These are phyloP conservation scores for Parambassis ranga DNA, from an alignment of 2,797 vertebrate genomes.

Conservation along the genomic window DNA sequence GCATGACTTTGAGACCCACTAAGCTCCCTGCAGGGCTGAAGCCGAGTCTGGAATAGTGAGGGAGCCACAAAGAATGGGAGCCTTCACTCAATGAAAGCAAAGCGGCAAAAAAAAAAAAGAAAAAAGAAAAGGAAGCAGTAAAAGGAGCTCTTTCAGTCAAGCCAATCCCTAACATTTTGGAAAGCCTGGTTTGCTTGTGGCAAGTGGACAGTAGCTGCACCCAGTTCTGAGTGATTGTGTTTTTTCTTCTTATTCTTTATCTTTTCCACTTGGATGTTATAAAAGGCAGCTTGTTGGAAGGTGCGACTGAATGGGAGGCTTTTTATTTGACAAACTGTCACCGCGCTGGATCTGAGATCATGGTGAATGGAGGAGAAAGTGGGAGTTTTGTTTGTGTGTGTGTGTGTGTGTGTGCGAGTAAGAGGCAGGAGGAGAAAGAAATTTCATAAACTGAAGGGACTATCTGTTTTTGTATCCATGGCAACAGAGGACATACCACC, in stretches of 20 bases:
- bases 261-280: constrained; percentile 47
- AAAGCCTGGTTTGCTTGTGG: constrained; percentile 48
- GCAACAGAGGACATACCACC: constrained; percentile 68
- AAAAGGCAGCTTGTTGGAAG: constrained; percentile 58
- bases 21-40: constrained; percentile 48
- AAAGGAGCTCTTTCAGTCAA: constrained; percentile 58
- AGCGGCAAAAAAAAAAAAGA: constrained; percentile 21
- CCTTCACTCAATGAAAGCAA: constrained; percentile 64
- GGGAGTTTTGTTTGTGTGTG: background rate
- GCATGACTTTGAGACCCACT: constrained; percentile 59
- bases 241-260: constrained; percentile 40
- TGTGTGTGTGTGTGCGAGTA: background rate
- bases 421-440: constrained; percentile 14
- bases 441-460: constrained; percentile 52
- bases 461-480: constrained; percentile 70
- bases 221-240: constrained; percentile 26
- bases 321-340: constrained; percentile 71
- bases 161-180: constrained; percentile 50
- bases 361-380: constrained; percentile 25
- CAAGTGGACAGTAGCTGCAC: constrained; percentile 57
- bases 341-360: constrained; percentile 40
- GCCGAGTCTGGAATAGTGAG: constrained; percentile 58
- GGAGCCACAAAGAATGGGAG: constrained; percentile 56
- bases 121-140: constrained; percentile 15
- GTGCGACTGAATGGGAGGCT: constrained; percentile 47